A percentile compares a stretch with the other conserved stretches of the same genome.
Evolutionary conservation across 2,113 vertebrate species (phyloP).

Genomic region (Vimba vimba): DNA sequence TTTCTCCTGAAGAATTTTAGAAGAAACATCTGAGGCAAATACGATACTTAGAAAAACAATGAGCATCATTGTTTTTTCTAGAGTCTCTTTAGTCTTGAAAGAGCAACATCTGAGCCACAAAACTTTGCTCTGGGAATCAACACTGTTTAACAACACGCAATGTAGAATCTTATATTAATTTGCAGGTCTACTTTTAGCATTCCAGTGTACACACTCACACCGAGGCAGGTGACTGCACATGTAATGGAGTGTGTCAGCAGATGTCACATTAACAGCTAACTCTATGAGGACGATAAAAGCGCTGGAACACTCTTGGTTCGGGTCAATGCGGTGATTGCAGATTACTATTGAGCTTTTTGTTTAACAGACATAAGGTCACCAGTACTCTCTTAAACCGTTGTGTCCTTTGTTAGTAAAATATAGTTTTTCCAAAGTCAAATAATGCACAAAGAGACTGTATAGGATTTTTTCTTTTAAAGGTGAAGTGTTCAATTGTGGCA

Average conservation of each 20-base stretch:
- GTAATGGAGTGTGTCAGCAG: conserved; percentile 26
- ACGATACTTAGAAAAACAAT: neutral
- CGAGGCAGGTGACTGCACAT: conserved; percentile 16
- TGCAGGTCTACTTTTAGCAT: conserved; percentile 22
- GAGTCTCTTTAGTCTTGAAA: neutral
- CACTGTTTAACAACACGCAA: neutral
- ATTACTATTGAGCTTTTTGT: conserved; percentile 23
- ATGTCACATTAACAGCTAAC: conserved; percentile 32
- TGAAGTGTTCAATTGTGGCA: neutral
- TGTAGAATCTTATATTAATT: conserved; percentile 9
- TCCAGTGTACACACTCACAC: neutral
- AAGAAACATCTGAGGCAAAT: neutral
- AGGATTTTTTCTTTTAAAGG: neutral
- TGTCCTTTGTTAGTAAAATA: neutral
- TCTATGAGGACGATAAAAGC: conserved; percentile 9
- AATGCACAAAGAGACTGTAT: neutral
- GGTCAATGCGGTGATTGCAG: conserved; percentile 13
- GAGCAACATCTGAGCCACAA: neutral
- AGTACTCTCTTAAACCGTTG: neutral
- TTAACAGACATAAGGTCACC: conserved; percentile 7
- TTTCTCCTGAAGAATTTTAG: neutral
- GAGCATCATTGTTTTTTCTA: neutral
- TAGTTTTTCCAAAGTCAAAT: neutral
- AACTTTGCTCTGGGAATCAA: neutral
- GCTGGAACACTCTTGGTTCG: neutral